phyloP scores from a whole-genome alignment of 2,797 vertebrate genomes.

The Melanotaenia maccullochi region DNA sequence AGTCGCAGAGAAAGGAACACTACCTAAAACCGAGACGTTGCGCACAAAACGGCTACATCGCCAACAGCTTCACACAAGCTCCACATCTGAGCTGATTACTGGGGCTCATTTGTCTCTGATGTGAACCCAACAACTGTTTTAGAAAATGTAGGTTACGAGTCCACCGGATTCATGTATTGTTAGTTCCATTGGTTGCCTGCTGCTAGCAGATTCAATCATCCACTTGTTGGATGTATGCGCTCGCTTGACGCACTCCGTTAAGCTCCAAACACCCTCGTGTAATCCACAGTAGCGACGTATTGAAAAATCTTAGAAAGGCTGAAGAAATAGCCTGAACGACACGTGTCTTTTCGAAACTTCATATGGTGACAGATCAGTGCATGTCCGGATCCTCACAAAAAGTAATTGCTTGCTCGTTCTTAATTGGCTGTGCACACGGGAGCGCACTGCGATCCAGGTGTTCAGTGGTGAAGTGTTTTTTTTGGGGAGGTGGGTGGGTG shows the following conservation, averaged over 20 bases:
- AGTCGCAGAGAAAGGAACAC: constrained; percentile 44
- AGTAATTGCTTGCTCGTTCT: constrained; percentile 12
- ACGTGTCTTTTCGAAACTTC: not conserved
- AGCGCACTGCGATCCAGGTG: constrained; percentile 58
- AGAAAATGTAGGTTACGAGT: constrained; percentile 15
- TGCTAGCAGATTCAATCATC: constrained; percentile 41
- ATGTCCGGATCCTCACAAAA: constrained; percentile 10
- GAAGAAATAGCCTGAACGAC: not conserved
- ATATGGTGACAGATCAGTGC: constrained; percentile 8
- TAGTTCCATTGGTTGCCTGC: constrained; percentile 16
- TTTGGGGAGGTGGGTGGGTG: not conserved
- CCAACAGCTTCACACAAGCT: constrained; percentile 26
- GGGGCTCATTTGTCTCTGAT: not conserved
- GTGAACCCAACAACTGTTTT: constrained; percentile 7
- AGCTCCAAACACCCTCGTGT: constrained; percentile 25
- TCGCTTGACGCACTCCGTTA: constrained; percentile 63
- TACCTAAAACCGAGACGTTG: constrained; percentile 42
- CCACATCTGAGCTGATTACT: constrained; percentile 34
- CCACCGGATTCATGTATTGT: constrained; percentile 11
- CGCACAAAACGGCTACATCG: constrained; percentile 34
- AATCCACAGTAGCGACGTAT: constrained; percentile 42
- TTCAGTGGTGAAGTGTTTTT: constrained; percentile 35
- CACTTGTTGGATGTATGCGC: constrained; percentile 80
- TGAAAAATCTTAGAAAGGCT: not conserved
- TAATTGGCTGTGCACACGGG: constrained; percentile 32